Percentiles rank a stretch among this genome's conserved stretches.
Conservation (phyloP, 2,113 vertebrate species). For the Seriola quinqueradiata region DNA sequence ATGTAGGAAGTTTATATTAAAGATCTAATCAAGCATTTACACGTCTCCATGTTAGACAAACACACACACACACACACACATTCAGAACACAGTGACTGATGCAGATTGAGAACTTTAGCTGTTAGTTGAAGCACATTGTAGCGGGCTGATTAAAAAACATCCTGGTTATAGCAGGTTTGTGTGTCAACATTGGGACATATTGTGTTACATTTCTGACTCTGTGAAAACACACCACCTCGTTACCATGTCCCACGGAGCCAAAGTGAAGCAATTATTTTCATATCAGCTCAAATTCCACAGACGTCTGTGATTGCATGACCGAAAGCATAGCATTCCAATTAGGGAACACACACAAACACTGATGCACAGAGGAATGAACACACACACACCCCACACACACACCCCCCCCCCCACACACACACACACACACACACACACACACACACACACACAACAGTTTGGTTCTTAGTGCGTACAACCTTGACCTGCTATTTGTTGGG, state of each 20-base stretch:
- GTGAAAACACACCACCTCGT: conserved; percentile 70
- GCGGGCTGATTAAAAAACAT: not conserved
- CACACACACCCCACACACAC: conserved; percentile 9
- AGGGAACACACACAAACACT: conserved; percentile 71
- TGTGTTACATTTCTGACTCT: conserved; percentile 24
- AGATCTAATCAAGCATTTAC: conserved; percentile 38
- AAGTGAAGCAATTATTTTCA: conserved; percentile 76
- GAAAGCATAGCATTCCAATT: conserved; percentile 85
- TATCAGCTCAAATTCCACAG: conserved; percentile 82
- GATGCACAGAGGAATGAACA: conserved; percentile 52
- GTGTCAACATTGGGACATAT: conserved; percentile 23
- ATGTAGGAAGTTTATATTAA: conserved; percentile 30
- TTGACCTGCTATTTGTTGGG: conserved; percentile 57
- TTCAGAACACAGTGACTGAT: not conserved
- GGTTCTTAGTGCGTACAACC: conserved; percentile 32
- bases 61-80: not conserved
- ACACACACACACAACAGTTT: conserved; percentile 63
- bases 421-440: conserved; percentile 63
- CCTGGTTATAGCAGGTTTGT: conserved; percentile 12
- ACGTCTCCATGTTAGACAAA: conserved; percentile 27
- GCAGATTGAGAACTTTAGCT: not conserved
- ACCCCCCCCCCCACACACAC: conserved; percentile 62
- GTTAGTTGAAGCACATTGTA: not conserved
- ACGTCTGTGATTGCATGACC: conserved; percentile 78
- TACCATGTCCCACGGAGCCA: conserved; percentile 43